A percentile compares a stretch with the other conserved stretches of the same genome.
phyloP scores from a whole-genome alignment of 2,113 vertebrate genomes.

The Rousettus leschenaultii region DNA sequence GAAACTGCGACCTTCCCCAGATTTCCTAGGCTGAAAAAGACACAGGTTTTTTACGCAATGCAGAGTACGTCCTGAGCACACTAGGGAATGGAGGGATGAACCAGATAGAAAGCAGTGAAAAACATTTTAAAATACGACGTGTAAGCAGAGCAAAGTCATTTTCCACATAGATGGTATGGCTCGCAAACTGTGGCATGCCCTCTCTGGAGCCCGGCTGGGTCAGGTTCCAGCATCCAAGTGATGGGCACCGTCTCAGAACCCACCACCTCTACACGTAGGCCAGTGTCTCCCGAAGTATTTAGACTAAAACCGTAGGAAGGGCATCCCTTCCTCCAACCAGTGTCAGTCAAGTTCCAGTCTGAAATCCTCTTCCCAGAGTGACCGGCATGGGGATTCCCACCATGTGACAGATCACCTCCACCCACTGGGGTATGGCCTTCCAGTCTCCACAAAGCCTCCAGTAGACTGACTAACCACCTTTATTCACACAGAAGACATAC shows the following conservation, averaged over 20 bases:
- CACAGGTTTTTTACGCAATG: not conserved
- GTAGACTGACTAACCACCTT: not conserved
- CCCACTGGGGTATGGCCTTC: not conserved
- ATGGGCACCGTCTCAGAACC: too few relatives aligned
- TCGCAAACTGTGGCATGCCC: rapidly evolving
- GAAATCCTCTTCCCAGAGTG: not conserved
- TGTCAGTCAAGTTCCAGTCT: not conserved
- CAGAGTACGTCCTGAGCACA: not conserved
- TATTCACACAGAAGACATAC: not conserved
- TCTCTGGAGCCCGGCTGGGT: not conserved
- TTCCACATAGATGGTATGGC: rapidly evolving
- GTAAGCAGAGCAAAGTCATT: not conserved
- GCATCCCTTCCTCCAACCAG: not conserved
- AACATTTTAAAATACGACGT: not conserved
- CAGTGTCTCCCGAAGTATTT: not conserved
- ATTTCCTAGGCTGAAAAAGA: not conserved
- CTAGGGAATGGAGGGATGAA: not conserved
- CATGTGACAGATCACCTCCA: not conserved
- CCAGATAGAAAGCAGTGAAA: not conserved
- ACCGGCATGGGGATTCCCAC: not conserved
- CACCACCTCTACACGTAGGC: not conserved
- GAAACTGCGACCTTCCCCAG: not conserved
- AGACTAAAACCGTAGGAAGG: not conserved
- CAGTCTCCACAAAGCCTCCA: not conserved
- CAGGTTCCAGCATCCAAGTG: too few relatives aligned